These are phyloP conservation scores for Hylaeus anthracinus DNA, from an alignment of 1,140 invertebrate species.

Conservation along the genomic window DNA sequence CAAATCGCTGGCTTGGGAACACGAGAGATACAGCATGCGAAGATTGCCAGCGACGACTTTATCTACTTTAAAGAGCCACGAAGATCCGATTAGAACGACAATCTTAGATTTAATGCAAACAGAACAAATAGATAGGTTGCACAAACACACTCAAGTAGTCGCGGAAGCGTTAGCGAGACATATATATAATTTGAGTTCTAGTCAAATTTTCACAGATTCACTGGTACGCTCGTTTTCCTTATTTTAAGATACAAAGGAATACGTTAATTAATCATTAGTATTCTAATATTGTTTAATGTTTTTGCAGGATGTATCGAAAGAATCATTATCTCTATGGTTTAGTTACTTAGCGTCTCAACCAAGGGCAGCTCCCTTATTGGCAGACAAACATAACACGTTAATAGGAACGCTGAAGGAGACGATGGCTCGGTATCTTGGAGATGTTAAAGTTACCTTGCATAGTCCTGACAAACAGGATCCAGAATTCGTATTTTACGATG, in stretches of 20 bases:
- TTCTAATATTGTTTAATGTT: background rate
- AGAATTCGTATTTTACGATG: slow-evolving; percentile 95
- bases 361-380: slow-evolving; percentile 87
- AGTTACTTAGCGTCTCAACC: slow-evolving; percentile 87
- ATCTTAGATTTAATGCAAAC: slow-evolving; percentile 84
- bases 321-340: slow-evolving; percentile 88
- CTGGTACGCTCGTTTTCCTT: slow-evolving; percentile 81
- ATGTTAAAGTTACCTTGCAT: slow-evolving; percentile 86
- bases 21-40: slow-evolving; percentile 96
- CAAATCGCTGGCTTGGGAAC: slow-evolving; percentile 96
- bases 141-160: slow-evolving; percentile 88
- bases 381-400: slow-evolving; percentile 85
- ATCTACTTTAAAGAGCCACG: slow-evolving; percentile 87
- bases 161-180: slow-evolving; percentile 92
- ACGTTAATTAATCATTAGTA: background rate
- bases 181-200: slow-evolving; percentile 90
- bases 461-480: slow-evolving; percentile 92
- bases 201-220: slow-evolving; percentile 86
- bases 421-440: slow-evolving; percentile 89
- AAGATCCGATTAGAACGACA: slow-evolving; percentile 83
- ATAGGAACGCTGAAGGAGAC: slow-evolving; percentile 86
- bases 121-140: slow-evolving; percentile 84
- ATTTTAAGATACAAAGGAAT: background rate
- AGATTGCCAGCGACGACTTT: slow-evolving; percentile 95
- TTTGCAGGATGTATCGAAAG: slow-evolving; percentile 87